phyloP scores from a whole-genome alignment of 1,140 invertebrate genomes.

The Procambarus clarkii region DNA sequence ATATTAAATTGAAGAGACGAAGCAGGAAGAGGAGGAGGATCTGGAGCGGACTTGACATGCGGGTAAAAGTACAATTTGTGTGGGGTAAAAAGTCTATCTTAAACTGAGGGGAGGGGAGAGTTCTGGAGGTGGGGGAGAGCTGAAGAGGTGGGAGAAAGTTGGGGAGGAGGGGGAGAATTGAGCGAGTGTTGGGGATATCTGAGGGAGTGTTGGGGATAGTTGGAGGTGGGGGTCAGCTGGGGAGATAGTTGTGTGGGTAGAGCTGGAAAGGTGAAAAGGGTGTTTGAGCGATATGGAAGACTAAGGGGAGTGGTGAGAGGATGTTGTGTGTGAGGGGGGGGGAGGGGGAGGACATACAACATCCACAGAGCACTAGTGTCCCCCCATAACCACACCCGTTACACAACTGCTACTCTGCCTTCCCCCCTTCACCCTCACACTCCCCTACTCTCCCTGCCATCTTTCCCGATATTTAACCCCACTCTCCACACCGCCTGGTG shows the following conservation, averaged over 20 bases:
- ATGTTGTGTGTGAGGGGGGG: neutral
- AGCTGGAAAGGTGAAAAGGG: neutral
- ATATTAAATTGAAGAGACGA: neutral
- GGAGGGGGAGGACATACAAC: neutral
- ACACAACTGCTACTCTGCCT: neutral
- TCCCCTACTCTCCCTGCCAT: neutral
- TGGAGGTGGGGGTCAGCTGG: neutral
- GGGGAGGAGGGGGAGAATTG: neutral
- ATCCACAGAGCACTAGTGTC: too few species aligned
- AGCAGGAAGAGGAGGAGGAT: neutral
- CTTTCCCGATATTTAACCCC: neutral
- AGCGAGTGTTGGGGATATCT: neutral
- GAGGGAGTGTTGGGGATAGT: neutral
- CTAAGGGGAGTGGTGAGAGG: neutral
- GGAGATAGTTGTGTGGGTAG: neutral
- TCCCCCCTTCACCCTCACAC: neutral
- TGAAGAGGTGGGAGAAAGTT: neutral
- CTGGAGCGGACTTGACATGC: neutral
- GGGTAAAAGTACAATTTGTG: slow-evolving; percentile 11
- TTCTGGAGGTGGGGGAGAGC: neutral
- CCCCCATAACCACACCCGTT: neutral
- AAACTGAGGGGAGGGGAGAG: neutral
- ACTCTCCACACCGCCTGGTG: neutral
- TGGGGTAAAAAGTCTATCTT: neutral
- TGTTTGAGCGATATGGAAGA: neutral